Conservation (phyloP, 2,797 vertebrate species). For the Crocidura indochinensis region DNA sequence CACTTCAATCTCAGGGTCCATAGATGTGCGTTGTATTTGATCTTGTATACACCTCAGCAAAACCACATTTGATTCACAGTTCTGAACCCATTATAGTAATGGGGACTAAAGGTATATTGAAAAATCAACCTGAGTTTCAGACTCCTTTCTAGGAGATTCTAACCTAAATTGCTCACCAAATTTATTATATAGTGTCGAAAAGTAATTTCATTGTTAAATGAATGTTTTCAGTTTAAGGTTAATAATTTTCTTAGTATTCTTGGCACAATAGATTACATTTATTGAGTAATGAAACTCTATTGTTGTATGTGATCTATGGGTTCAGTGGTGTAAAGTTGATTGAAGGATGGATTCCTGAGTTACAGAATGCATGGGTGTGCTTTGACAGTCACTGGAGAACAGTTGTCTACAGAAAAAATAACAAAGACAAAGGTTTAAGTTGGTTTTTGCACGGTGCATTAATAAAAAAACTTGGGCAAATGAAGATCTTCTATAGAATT, state of each 20-base stretch:
- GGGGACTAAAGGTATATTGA: not conserved
- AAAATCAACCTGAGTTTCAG: not conserved
- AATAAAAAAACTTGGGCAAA: not conserved
- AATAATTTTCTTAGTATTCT: not conserved
- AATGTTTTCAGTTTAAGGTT: too few species aligned
- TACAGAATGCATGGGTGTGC: too few species aligned
- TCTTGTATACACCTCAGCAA: not conserved
- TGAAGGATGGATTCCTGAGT: not conserved
- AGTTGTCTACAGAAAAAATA: not conserved
- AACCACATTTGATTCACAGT: not conserved
- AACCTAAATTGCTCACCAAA: not conserved
- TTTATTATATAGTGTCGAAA: not conserved
- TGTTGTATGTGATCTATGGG: not conserved
- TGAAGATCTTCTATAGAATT: too few species aligned
- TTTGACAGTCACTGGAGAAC: not conserved
- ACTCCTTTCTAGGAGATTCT: too few species aligned
- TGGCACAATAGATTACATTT: too few species aligned
- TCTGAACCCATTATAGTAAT: not conserved
- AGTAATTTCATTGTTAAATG: not conserved
- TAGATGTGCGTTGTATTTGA: not conserved
- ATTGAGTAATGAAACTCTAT: not conserved
- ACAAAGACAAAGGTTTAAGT: slow-evolving; percentile 74
- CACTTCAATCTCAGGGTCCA: fast-evolving
- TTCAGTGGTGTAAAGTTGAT: not conserved
- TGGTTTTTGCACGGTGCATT: slow-evolving; percentile 20